phyloP scores from a whole-genome alignment of 2,888 invertebrate species.

The Apamea monoglypha region DNA sequence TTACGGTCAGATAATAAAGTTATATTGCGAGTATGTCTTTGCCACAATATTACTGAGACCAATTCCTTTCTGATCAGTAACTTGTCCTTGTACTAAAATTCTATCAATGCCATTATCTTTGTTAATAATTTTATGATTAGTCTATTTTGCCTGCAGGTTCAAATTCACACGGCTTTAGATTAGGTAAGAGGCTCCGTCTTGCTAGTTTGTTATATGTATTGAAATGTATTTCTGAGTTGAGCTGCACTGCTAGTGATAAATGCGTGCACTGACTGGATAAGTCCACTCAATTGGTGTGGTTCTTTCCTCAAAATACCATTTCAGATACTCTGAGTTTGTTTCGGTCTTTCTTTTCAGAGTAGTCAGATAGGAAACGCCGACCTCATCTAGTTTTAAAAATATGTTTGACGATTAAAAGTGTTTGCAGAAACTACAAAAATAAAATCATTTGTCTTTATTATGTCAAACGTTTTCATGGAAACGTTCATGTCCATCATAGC shows the following conservation, averaged over 20 bases:
- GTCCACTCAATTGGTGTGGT: background rate
- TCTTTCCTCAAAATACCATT: background rate
- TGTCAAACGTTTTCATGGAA: background rate
- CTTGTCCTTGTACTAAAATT: constrained; percentile 58
- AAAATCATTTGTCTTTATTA: background rate
- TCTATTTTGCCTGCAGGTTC: constrained; percentile 44
- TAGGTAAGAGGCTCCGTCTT: constrained; percentile 3
- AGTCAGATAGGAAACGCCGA: background rate
- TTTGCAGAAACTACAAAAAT: background rate
- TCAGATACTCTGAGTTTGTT: background rate
- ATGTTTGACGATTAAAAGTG: background rate
- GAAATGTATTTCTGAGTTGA: background rate
- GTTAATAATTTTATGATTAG: constrained; percentile 53
- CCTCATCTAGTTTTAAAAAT: background rate
- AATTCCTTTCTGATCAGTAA: constrained; percentile 41
- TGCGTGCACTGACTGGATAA: background rate
- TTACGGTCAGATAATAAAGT: constrained; percentile 33
- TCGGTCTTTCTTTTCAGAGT: background rate
- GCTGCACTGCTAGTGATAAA: background rate
- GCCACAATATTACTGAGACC: constrained; percentile 20
- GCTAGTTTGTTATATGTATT: constrained; percentile 15
- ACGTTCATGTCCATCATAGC: background rate
- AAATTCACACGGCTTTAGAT: constrained; percentile 46
- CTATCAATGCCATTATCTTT: constrained; percentile 47
- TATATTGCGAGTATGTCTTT: constrained; percentile 17